A percentile compares a stretch with the other conserved stretches of the same genome.
Conservation (phyloP, 2,888 invertebrate genomes). For the Macaria notata region DNA sequence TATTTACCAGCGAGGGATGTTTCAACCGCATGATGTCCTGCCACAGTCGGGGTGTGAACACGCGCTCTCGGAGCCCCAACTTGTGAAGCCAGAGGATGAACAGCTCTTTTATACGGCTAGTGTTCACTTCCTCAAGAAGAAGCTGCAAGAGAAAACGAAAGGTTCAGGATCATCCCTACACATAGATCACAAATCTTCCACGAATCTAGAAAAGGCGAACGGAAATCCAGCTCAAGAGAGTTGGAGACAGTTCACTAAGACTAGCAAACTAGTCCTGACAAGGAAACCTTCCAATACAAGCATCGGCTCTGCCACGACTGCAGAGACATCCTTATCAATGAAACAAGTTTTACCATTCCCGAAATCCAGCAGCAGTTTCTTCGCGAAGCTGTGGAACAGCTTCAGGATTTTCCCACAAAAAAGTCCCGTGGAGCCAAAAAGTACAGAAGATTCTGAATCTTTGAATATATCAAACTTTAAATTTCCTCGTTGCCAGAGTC, state of each 20-base stretch:
- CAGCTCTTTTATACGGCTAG: conserved; percentile 67
- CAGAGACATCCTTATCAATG: conserved; percentile 47
- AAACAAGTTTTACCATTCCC: conserved; percentile 69
- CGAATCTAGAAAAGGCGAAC: conserved; percentile 11
- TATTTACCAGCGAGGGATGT: conserved; percentile 51
- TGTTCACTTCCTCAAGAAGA: conserved; percentile 62
- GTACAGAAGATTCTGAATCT: conserved; percentile 40
- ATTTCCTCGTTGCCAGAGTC: conserved; percentile 55
- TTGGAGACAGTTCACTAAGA: conserved; percentile 48
- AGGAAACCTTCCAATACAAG: conserved; percentile 22
- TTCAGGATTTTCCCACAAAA: conserved; percentile 42
- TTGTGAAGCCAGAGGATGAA: conserved; percentile 50
- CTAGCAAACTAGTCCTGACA: conserved; percentile 14
- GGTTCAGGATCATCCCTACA: conserved; percentile 7
- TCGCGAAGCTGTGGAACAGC: conserved; percentile 53
- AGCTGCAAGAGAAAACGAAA: conserved; percentile 56
- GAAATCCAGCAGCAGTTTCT: conserved; percentile 56
- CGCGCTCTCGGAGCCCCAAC: conserved; percentile 35
- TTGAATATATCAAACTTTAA: conserved; percentile 57
- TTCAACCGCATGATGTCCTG: conserved; percentile 38
- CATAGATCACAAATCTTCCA: neutral
- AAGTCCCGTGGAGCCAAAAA: conserved; percentile 15
- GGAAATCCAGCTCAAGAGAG: conserved; percentile 46
- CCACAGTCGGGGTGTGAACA: conserved; percentile 28
- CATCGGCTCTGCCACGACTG: neutral